Conservation (phyloP, 2,888 invertebrate species). For the Gymnocheta viridis region DNA sequence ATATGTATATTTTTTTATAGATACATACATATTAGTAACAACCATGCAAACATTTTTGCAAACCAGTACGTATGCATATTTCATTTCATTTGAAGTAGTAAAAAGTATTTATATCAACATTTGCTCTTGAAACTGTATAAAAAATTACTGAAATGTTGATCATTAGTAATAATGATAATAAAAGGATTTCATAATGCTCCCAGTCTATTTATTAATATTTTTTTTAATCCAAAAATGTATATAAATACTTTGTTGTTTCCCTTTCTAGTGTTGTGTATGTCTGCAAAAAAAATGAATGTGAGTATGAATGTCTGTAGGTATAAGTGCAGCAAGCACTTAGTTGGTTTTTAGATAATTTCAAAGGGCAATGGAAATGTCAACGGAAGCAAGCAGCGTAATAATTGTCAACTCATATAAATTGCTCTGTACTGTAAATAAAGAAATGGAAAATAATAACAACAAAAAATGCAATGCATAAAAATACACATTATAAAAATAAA, state of each 20-base stretch:
- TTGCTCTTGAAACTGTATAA: conserved; percentile 3
- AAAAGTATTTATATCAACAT: background rate
- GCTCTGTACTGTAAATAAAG: conserved; percentile 26
- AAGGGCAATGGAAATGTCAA: conserved; percentile 63
- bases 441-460: conserved; percentile 33
- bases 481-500: conserved; percentile 3
- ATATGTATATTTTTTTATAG: background rate
- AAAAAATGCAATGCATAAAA: conserved; percentile 25
- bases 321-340: conserved; percentile 11
- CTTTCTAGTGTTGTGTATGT: background rate
- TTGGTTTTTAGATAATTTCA: conserved; percentile 36
- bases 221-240: background rate
- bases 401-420: conserved; percentile 65
- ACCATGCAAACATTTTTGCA: background rate
- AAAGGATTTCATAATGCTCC: background rate
- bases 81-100: background rate
- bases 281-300: background rate
- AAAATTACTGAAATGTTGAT: conserved; percentile 7
- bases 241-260: conserved; percentile 1
- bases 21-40: background rate
- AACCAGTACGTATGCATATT: background rate
- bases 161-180: conserved; percentile 7
- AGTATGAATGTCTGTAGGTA: background rate
- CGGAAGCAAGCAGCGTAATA: conserved; percentile 64
- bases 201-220: too few species aligned